Percentiles rank a stretch among this genome's conserved stretches.
These are phyloP conservation scores for Agonum fuliginosum DNA, from an alignment of 2,888 invertebrate species.

Conservation along the genomic window DNA sequence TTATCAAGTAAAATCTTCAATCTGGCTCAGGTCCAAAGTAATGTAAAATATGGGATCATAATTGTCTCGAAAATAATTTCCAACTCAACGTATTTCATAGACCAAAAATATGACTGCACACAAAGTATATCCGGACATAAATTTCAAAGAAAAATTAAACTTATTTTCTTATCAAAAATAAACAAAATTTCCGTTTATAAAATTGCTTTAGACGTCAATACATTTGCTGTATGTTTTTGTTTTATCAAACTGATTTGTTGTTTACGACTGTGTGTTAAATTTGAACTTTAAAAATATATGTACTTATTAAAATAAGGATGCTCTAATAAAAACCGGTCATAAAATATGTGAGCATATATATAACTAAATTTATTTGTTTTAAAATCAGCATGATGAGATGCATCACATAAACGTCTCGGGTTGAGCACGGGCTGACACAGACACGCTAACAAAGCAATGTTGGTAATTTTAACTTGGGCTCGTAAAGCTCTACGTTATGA, in stretches of 20 bases:
- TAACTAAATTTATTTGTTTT: slow-evolving; percentile 29
- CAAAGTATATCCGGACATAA: slow-evolving; percentile 40
- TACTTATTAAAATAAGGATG: slow-evolving; percentile 1
- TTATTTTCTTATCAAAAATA: slow-evolving; percentile 41
- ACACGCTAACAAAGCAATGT: slow-evolving; percentile 41
- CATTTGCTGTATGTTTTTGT: background rate
- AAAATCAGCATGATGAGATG: slow-evolving; percentile 10
- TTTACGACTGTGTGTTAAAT: background rate
- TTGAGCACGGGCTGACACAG: background rate
- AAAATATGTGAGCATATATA: background rate
- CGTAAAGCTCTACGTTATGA: slow-evolving; percentile 50
- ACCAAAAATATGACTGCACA: slow-evolving; percentile 35
- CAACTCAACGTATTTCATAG: slow-evolving; percentile 51
- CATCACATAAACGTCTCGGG: slow-evolving; percentile 20
- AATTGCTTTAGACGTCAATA: background rate
- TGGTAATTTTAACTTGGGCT: slow-evolving; percentile 46
- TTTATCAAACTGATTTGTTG: background rate
- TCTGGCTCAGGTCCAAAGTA: slow-evolving; percentile 45
- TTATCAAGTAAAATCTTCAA: background rate
- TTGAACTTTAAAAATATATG: background rate
- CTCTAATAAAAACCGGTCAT: background rate
- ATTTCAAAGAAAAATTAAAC: slow-evolving; percentile 46
- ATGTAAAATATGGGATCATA: slow-evolving; percentile 51
- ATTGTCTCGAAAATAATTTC: slow-evolving; percentile 58
- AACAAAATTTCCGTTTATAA: background rate